phyloP scores from a whole-genome alignment of 1,140 invertebrate species.

The Antheraea pernyi region DNA sequence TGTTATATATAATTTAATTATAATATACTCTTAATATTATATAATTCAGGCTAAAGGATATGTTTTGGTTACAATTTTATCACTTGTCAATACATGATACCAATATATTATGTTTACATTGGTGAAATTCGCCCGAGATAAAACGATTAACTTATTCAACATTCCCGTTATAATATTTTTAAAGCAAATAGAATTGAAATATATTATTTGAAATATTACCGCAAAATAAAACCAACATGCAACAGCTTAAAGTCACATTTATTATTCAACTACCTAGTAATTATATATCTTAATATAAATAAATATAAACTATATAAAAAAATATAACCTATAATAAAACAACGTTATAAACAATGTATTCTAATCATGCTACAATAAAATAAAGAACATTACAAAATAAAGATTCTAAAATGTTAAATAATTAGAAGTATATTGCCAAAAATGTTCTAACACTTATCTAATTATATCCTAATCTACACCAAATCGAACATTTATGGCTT shows the following conservation, averaged over 20 bases:
- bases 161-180: background rate
- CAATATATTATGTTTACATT: background rate
- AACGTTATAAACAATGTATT: slow-evolving; percentile 30
- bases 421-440: background rate
- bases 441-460: slow-evolving; percentile 59
- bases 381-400: background rate
- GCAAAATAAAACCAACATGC: slow-evolving; percentile 12
- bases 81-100: slow-evolving; percentile 35
- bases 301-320: slow-evolving; percentile 20
- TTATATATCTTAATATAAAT: slow-evolving; percentile 35
- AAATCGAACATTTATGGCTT: slow-evolving; percentile 62
- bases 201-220: no score
- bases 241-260: slow-evolving; percentile 72
- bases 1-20: slow-evolving; percentile 43
- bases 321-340: slow-evolving; percentile 39
- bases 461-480: slow-evolving; percentile 58
- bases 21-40: slow-evolving; percentile 42
- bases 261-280: slow-evolving; percentile 59
- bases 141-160: background rate
- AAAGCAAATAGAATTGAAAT: background rate
- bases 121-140: background rate
- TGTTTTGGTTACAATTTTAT: slow-evolving; percentile 71
- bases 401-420: slow-evolving; percentile 35
- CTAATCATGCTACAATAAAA: slow-evolving; percentile 14
- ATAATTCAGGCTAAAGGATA: slow-evolving; percentile 73